Percentiles rank a stretch among this genome's conserved stretches.
These are phyloP conservation scores for Scyliorhinus canicula DNA, from an alignment of 2,797 vertebrate genomes.

Conservation along the genomic window DNA sequence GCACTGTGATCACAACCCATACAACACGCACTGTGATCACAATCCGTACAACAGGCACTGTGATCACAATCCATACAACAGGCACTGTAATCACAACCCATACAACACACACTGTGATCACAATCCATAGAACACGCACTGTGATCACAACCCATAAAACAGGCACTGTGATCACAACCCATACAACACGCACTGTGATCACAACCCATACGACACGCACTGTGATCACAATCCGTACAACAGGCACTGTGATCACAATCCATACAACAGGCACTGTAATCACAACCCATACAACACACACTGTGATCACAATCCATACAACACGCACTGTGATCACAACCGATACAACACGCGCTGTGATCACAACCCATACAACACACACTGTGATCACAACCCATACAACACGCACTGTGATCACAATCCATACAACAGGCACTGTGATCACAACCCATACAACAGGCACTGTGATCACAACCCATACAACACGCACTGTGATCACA, in stretches of 20 bases:
- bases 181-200: background rate
- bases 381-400: background rate
- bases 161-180: background rate
- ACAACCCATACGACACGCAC: background rate
- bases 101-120: background rate
- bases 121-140: too few species aligned
- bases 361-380: background rate
- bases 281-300: background rate
- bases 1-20: background rate
- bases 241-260: too few species aligned
- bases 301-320: background rate
- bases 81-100: background rate
- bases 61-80: background rate
- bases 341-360: background rate
- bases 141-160: too few species aligned
- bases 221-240: background rate
- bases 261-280: background rate
- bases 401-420: background rate
- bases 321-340: too few species aligned
- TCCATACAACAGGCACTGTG: background rate
- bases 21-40: background rate
- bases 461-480: background rate
- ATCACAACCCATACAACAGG: background rate
- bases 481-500: background rate
- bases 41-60: background rate